Base-by-base conservation (phyloP, 2,113 vertebrate genomes). In the Siniperca knerii region DNA sequence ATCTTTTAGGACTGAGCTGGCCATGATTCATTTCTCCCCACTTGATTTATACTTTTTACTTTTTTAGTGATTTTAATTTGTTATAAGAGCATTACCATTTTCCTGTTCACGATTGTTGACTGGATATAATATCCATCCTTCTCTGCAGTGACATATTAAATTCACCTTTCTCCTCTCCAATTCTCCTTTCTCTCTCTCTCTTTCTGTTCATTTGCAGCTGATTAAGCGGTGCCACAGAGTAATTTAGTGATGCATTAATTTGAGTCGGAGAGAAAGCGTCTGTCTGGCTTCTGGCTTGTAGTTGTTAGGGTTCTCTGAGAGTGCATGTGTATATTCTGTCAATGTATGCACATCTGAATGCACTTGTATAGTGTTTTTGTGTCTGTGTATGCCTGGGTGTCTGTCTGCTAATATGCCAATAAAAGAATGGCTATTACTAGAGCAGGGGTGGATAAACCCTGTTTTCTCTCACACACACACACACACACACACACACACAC, bases 361-460 rank as follows among this genome's bases (percentile, higher is more conserved):
- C 60, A 69, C 58, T 25, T 82, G 29, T 20, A n/a, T 68, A 77
- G 29, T 58, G 48, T 70, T 55, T 68, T 46, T 80, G 71, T 16
- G 15, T 73, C 25, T 82, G 35, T 62, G 37, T 8, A 40, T 2
- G 23, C 16, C 23, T 44, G 44, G 35, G 21, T 77, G 76, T 42
- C 61, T 72, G 62, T 29, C 69, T 70, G 57, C 82, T 84, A 74
- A 71, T 72, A 68, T 65, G 64, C 62, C 76, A 75, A 87, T 81
- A 67, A 75, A 82, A 81, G 42, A 85, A 54, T 62, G 35, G 67
- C 61, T 73, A 58, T 75, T 84, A 71, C 21, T n/a, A 74, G 42
- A 71, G 68, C 60, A 73, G 54, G 8, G 29, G 62, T 57, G 37
- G 55, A 75, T 78, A 72, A 64, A 75, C 33, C 48, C 67, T 68